Evolutionary conservation across 2,797 vertebrate species (phyloP).

Genomic region (Platyrinchus mystaceus): DNA sequence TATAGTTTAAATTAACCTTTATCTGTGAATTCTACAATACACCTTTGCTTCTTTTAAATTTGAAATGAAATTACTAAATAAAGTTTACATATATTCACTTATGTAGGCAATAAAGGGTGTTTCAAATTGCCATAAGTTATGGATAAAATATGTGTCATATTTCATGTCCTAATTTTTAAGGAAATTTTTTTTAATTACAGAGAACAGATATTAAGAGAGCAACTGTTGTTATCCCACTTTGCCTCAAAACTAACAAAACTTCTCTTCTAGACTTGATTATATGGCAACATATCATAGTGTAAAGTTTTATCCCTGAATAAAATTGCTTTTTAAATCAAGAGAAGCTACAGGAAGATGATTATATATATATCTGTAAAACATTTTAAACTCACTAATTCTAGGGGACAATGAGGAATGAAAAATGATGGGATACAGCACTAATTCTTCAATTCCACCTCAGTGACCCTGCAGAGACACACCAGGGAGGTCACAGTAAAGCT

Average conservation of each 20-base stretch:
- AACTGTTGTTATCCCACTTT: neutral
- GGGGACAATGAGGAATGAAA: neutral
- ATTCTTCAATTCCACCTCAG: neutral
- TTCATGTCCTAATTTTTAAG: constrained; percentile 42
- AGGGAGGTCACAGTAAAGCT: neutral
- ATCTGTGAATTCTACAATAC: constrained; percentile 57
- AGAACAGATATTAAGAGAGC: neutral
- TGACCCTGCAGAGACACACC: neutral
- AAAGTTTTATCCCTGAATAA: constrained; percentile 15
- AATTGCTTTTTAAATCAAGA: constrained; percentile 4
- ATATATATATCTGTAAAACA: neutral
- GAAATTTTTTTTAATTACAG: neutral
- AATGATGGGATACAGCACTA: neutral
- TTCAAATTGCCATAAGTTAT: constrained; percentile 50
- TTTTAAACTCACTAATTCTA: neutral
- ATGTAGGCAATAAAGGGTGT: constrained; percentile 65
- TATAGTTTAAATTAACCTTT: constrained; percentile 43
- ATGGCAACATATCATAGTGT: neutral
- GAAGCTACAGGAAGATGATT: neutral
- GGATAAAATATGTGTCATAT: constrained; percentile 61
- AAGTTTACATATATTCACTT: constrained; percentile 68
- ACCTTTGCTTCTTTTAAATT: constrained; percentile 62
- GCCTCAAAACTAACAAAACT: neutral
- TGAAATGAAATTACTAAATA: constrained; percentile 61
- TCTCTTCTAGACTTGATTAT: neutral